phyloP scores from a whole-genome alignment of 2,113 vertebrate genomes.

The Vulpes lagopus region DNA sequence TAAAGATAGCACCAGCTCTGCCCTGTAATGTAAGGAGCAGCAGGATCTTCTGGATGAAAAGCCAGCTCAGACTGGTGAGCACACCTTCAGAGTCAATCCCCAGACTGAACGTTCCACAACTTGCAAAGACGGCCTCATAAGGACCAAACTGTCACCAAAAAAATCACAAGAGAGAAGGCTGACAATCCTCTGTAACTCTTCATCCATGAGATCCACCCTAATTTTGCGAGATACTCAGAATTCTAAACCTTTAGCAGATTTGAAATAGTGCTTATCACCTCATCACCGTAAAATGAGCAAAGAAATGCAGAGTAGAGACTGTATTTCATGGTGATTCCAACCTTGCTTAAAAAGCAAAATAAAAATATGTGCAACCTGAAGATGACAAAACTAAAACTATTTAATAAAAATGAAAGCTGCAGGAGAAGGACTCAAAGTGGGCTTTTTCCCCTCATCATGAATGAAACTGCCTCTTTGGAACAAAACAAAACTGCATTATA shows the following conservation, averaged over 20 bases:
- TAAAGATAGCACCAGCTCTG: background rate
- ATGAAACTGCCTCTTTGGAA: background rate
- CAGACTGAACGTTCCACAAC: background rate
- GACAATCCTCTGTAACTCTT: background rate
- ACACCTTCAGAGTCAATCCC: background rate
- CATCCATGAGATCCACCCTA: background rate
- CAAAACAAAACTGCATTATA: constrained; percentile 26
- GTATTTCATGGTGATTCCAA: background rate
- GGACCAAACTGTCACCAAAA: background rate
- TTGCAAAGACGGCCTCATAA: background rate
- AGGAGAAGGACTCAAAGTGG: background rate
- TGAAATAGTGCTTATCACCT: background rate
- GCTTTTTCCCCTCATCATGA: background rate
- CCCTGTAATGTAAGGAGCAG: background rate
- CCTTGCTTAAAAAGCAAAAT: constrained; percentile 1
- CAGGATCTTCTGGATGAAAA: background rate
- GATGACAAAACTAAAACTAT: background rate
- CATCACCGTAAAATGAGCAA: background rate
- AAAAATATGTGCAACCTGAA: background rate
- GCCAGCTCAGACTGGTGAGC: background rate
- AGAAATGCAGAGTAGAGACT: background rate
- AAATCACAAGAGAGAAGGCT: background rate
- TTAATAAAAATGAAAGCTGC: background rate
- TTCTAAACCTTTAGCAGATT: background rate
- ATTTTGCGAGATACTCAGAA: background rate